phyloP scores from a whole-genome alignment of 2,113 vertebrate species.

The Benitochromis conjunctus region DNA sequence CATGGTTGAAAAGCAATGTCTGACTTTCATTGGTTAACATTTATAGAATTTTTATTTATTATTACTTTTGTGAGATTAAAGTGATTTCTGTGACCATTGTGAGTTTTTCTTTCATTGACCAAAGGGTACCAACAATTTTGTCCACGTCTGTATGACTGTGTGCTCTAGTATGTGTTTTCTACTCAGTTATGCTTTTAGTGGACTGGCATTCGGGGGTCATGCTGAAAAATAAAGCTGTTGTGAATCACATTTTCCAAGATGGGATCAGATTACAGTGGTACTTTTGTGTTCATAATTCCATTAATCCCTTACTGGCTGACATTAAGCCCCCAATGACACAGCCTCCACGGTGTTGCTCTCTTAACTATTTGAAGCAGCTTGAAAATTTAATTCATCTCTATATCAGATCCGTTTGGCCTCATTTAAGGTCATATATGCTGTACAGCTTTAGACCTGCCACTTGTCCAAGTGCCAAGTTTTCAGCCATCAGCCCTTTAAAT shows the following conservation, averaged over 20 bases:
- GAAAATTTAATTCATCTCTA: too few species aligned
- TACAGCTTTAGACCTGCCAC: neutral
- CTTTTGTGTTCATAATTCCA: fast-evolving
- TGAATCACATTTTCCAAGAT: neutral
- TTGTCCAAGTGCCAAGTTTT: fast-evolving
- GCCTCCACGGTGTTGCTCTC: fast-evolving
- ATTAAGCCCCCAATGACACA: neutral
- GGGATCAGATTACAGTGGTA: fast-evolving
- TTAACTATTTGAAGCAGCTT: neutral
- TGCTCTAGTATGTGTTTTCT: neutral
- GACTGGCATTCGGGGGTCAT: neutral
- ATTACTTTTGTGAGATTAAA: too few species aligned
- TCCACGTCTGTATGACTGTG: fast-evolving
- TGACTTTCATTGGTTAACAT: too few species aligned
- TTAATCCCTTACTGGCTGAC: neutral
- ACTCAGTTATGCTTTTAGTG: neutral
- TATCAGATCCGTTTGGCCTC: fast-evolving
- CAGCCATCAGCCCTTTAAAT: neutral
- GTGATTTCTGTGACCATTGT: too few species aligned
- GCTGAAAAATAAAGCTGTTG: neutral
- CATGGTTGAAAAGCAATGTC: too few species aligned
- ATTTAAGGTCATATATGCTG: fast-evolving
- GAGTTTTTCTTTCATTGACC: too few species aligned
- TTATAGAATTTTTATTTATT: too few species aligned
- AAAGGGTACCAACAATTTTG: too few species aligned